phyloP scores from a whole-genome alignment of 2,888 invertebrate species.

The Ichneumoninae sp. region DNA sequence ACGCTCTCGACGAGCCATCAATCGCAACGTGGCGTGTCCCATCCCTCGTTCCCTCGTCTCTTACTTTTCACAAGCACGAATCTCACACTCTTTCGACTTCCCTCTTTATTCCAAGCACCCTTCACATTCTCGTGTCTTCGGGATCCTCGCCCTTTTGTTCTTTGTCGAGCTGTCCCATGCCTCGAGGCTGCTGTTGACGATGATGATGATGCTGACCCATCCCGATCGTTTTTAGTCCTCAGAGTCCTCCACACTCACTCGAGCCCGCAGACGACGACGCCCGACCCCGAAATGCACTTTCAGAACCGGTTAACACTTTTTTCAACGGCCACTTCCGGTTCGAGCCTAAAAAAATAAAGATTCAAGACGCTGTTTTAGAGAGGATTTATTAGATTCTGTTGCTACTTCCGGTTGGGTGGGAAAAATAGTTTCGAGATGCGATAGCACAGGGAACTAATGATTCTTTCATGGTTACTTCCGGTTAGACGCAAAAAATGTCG shows the following conservation, averaged over 20 bases:
- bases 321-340: not conserved
- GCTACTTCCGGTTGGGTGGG: too few relatives aligned
- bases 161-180: slow-evolving; percentile 58
- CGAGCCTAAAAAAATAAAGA: too few relatives aligned
- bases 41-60: not conserved
- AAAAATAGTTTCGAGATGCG: too few relatives aligned
- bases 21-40: slow-evolving; percentile 37
- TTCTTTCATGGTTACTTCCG: too few relatives aligned
- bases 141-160: slow-evolving; percentile 58
- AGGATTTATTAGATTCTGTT: not conserved
- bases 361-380: too few relatives aligned
- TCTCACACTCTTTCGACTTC: slow-evolving; percentile 7
- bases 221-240: slow-evolving; percentile 15
- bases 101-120: slow-evolving; percentile 5
- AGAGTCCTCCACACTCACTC: slow-evolving; percentile 3
- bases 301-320: not conserved
- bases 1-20: slow-evolving; percentile 47
- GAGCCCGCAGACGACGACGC: not conserved
- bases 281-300: not conserved
- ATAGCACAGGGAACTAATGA: too few relatives aligned
- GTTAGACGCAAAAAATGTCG: not conserved
- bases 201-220: slow-evolving; percentile 36
- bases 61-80: slow-evolving; percentile 11
- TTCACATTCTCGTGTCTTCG: slow-evolving; percentile 55
- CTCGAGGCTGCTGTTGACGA: slow-evolving; percentile 47